Conservation (phyloP, 2,113 vertebrate genomes). For the Emydura subglobosa region DNA sequence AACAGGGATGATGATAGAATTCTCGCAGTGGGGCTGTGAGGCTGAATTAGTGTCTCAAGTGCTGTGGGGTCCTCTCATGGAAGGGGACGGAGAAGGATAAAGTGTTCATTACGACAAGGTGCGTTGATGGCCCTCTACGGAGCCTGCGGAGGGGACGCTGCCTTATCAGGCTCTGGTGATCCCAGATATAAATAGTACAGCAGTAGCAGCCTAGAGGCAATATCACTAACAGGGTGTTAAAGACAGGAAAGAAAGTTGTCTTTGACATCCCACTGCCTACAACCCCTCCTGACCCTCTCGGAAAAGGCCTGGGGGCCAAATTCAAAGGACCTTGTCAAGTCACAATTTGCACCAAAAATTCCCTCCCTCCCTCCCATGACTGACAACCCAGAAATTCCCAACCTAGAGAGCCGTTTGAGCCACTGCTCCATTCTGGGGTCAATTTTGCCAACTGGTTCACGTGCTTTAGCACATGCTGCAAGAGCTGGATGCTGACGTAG, state of each 20-base stretch:
- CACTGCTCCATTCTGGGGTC: background rate
- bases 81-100: background rate
- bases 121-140: background rate
- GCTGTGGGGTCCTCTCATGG: background rate
- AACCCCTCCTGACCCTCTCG: background rate
- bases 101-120: background rate
- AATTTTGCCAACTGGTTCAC: background rate
- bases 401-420: background rate
- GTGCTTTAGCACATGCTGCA: accelerated
- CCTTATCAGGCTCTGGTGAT: background rate
- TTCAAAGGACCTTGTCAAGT: background rate
- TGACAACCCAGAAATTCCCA: conserved; percentile 26
- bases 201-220: background rate
- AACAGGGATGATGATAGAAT: background rate
- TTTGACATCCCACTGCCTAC: background rate
- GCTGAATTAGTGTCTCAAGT: background rate
- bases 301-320: background rate
- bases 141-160: background rate
- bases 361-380: background rate
- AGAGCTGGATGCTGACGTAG: background rate
- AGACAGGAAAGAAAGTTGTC: background rate
- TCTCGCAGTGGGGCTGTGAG: background rate
- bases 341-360: conserved; percentile 54
- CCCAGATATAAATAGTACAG: background rate
- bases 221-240: background rate